phyloP scores from a whole-genome alignment of 2,113 vertebrate genomes.

The Piaya cayana region DNA sequence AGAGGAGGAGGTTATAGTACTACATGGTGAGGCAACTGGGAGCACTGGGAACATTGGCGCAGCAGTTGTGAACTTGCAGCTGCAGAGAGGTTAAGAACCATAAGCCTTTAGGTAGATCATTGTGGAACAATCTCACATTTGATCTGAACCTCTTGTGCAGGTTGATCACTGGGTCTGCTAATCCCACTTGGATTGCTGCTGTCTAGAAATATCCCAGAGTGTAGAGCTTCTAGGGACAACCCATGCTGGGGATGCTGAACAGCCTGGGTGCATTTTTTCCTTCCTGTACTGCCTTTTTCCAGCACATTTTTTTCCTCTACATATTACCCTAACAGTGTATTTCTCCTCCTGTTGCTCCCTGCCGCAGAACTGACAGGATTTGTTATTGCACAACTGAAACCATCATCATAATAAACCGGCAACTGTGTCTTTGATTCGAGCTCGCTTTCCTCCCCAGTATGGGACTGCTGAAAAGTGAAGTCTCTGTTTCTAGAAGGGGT shows the following conservation, averaged over 20 bases:
- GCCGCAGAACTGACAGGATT: not conserved
- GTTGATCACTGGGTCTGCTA: not conserved
- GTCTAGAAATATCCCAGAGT: not conserved
- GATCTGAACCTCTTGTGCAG: not conserved
- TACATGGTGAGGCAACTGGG: not conserved
- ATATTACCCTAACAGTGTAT: not conserved
- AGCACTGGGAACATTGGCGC: not conserved
- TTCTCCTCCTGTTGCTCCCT: not conserved
- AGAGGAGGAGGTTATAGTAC: not conserved
- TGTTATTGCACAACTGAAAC: not conserved
- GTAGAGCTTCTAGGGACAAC: not conserved
- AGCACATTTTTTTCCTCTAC: rapidly evolving
- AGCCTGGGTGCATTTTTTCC: not conserved
- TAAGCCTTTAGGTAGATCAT: no score
- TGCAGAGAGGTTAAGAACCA: not conserved
- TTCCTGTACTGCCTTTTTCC: not conserved
- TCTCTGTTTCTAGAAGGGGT: not conserved
- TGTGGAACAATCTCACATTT: not conserved
- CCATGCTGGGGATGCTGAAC: not conserved
- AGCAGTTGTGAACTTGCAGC: not conserved
- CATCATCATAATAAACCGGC: not conserved
- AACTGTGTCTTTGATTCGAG: not conserved
- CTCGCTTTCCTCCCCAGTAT: not conserved
- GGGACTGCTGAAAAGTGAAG: not conserved
- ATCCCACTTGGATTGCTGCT: rapidly evolving